Evolutionary conservation across 2,797 vertebrate species (phyloP).

Genomic region (Manis javanica): DNA sequence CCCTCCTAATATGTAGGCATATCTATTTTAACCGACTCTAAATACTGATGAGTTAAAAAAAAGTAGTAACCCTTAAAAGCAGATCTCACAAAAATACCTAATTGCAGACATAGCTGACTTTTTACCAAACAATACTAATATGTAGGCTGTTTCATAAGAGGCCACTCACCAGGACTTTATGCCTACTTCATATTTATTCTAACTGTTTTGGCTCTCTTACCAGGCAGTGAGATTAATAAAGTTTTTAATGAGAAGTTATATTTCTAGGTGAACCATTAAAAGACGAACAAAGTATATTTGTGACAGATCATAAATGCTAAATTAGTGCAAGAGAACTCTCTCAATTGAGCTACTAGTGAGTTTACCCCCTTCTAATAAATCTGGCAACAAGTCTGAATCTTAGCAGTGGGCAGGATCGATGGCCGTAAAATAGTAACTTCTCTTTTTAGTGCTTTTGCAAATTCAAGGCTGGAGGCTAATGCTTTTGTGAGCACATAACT

Average conservation of each 20-base stretch:
- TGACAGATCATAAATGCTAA: conserved; percentile 45
- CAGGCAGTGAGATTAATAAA: conserved; percentile 26
- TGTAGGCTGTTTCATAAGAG: not conserved
- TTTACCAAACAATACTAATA: not conserved
- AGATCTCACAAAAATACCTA: not conserved
- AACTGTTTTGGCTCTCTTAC: not conserved
- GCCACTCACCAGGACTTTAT: not conserved
- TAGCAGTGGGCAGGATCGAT: not conserved
- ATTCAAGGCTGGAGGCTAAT: not conserved
- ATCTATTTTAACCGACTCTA: not conserved
- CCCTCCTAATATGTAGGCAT: not conserved
- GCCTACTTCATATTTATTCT: not conserved
- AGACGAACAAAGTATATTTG: conserved; percentile 29
- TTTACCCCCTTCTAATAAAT: conserved; percentile 33
- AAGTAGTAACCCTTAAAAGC: not conserved
- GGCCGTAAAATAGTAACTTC: not conserved
- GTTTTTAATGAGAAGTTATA: conserved; percentile 66
- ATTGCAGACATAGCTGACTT: not conserved
- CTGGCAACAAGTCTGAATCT: not conserved
- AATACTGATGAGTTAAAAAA: not conserved
- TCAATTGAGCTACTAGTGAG: conserved; percentile 50
- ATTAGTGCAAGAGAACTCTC: not conserved
- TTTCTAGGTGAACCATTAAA: conserved; percentile 60
- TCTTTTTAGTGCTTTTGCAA: conserved; percentile 45
- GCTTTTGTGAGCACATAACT: not conserved